Evolutionary conservation across 1,140 invertebrate genomes (phyloP).

Genomic region (Cataglyphis hispanica): DNA sequence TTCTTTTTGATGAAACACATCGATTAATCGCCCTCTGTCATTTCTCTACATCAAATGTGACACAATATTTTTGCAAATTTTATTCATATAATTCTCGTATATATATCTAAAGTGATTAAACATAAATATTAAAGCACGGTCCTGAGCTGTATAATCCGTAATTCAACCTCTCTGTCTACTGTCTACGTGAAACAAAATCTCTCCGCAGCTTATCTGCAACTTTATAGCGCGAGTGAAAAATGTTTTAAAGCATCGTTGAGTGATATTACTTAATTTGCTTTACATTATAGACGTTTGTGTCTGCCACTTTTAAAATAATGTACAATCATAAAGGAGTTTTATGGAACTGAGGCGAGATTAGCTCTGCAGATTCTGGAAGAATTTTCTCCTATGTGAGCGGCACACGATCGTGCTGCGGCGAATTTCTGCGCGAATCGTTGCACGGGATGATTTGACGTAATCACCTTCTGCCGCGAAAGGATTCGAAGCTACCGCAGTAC

Average conservation of each 20-base stretch:
- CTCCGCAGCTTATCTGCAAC: conserved; percentile 20
- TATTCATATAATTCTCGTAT: not conserved
- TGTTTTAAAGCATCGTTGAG: not conserved
- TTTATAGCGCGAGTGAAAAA: conserved; percentile 44
- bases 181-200: conserved; percentile 29
- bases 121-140: conserved; percentile 5
- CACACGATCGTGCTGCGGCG: conserved; percentile 36
- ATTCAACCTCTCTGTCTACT: not conserved
- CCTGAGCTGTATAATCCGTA: not conserved
- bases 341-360: conserved; percentile 33
- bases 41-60: not conserved
- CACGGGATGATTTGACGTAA: conserved; percentile 65
- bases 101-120: conserved; percentile 3
- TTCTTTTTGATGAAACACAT: no score
- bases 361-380: not conserved
- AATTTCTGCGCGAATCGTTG: conserved; percentile 52
- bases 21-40: not conserved
- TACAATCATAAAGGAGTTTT: conserved; percentile 41
- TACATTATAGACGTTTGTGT: not conserved
- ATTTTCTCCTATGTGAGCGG: conserved; percentile 15
- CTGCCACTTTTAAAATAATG: conserved; percentile 28
- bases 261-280: conserved; percentile 39
- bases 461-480: conserved; percentile 58
- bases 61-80: not conserved
- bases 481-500: conserved; percentile 59